Evolutionary conservation across 2,797 vertebrate species (phyloP), one percentile per base, ranked within the genome.

Genomic region (Lacerta agilis): DNA sequence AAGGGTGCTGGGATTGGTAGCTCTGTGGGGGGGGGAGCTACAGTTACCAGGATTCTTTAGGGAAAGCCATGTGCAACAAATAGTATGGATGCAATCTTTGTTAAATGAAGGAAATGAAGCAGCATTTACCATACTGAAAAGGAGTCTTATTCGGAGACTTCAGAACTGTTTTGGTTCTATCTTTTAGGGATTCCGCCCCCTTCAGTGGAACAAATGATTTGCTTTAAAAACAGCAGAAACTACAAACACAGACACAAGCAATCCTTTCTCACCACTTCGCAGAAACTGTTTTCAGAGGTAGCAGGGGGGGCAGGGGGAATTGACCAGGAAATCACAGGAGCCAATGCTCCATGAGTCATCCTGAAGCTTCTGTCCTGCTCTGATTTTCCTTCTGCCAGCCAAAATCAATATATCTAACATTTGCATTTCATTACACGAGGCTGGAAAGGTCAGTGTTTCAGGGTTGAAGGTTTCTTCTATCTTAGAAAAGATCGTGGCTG

Each of bases 351-450:
- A 36, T 72, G 78, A 94, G 80, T 90, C 84, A 87, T 82, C 86
- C 55, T 75, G 93, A 92, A 94, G 85, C 85, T 55, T 84, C 36
- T 55, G 0, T 2, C 71, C 87, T 94, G 90, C 79, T 93, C 80
- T 58, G 80, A 76, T 69, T 69, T 36, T 88, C 71, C 83, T 94
- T 64, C 88, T 72, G 81, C n/a, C 55, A 92, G 79, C 1, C 86
- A 71, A 86, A 88, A 91, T 79, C 87, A 92, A 91, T 82, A 82
- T 91, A 89, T 93, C 92, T 79, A 83, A 94, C 89, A 91, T 58
- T 89, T 55, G 0, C 86, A 93, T 85, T 72, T 79, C 89, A 89
- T 38, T 75, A 84, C 90, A 90, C 49, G 80, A 27, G 83, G 20
- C 71, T 66, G 71, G 78, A 89, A 89, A 89, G 85, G 87, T 89